Evolutionary conservation across 2,113 vertebrate genomes (phyloP), one percentile per base, ranked within the genome.

Genomic region (Amblyopsis rosae): DNA sequence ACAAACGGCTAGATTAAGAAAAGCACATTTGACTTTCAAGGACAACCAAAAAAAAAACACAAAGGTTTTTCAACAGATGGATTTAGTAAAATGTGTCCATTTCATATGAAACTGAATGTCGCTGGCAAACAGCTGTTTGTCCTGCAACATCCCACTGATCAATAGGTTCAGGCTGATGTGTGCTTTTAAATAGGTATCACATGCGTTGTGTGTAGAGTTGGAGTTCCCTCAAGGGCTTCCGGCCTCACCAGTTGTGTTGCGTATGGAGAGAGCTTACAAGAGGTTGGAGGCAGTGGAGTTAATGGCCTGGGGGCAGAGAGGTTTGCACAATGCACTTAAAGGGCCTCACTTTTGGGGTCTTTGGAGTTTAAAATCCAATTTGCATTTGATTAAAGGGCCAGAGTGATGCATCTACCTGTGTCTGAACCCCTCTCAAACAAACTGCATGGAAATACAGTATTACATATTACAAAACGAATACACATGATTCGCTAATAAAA

Each of bases 361-460:
- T 59, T 74, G 49, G 50, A 76, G 65, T 59, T 56, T 84, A n/a
- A 67, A 75, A 71, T 68, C 78, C 51, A 61, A 82, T 83, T 81
- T 74, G 70, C 15, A 65, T 67, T 54, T 67, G 67, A 85, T 79
- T 75, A 69, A 80, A 80, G 74, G 70, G 61, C 59, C 69, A 57
- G 79, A 76, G 55, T 51, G 58, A 67, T 26, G 3, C 26, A 26
- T 26, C 26, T 26, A 26, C 26, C 26, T 26, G 2, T 26, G 41
- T 61, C 58, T 65, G 59, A 62, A 71, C 62, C 48, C 17, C 61
- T 68, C 54, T 77, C 69, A 13, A 45, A 49, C 64, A 19, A 65
- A 69, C 66, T 50, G 48, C 16, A 16, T 47, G 60, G 59, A 57
- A 62, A 60, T 67, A n/a, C n/a, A n/a, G n/a, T n/a, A 26, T 26